phyloP scores from a whole-genome alignment of 2,113 vertebrate genomes.

The Callithrix jacchus region DNA sequence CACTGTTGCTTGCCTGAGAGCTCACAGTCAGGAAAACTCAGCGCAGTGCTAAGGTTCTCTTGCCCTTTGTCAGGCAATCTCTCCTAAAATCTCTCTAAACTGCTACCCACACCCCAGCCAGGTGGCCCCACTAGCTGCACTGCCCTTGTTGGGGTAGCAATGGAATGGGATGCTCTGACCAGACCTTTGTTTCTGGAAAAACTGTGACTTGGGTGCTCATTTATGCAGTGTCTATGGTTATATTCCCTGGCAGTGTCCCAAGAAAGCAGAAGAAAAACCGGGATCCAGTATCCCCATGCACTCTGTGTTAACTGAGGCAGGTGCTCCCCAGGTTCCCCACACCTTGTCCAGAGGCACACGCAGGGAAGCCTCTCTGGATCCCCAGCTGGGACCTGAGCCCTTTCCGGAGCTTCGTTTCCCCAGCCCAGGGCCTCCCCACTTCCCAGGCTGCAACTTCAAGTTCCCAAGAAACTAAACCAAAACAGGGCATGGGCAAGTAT shows the following conservation, averaged over 20 bases:
- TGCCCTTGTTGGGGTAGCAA: not conserved
- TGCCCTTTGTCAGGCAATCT: not conserved
- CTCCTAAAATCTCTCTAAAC: not conserved
- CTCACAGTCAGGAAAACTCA: not conserved
- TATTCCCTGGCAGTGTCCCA: accelerated
- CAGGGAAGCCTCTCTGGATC: not conserved
- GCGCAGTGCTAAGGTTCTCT: not conserved
- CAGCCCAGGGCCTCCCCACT: not conserved
- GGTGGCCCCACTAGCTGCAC: accelerated
- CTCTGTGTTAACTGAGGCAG: accelerated
- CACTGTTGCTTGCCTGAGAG: not conserved
- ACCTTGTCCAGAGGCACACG: not conserved
- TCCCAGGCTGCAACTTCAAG: not conserved
- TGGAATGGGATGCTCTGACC: too few relatives aligned
- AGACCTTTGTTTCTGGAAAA: not conserved
- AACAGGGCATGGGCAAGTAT: conserved; percentile 19
- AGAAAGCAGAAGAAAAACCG: not conserved
- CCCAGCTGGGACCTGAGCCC: too few relatives aligned
- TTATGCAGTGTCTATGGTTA: not conserved
- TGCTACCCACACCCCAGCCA: too few relatives aligned
- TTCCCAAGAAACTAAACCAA: conserved; percentile 47
- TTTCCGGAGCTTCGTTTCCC: not conserved
- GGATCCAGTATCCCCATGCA: accelerated
- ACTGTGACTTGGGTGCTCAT: not conserved
- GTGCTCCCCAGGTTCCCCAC: too few relatives aligned